Conservation (phyloP, 2,888 invertebrate species). For the Heteromurus nitidus region DNA sequence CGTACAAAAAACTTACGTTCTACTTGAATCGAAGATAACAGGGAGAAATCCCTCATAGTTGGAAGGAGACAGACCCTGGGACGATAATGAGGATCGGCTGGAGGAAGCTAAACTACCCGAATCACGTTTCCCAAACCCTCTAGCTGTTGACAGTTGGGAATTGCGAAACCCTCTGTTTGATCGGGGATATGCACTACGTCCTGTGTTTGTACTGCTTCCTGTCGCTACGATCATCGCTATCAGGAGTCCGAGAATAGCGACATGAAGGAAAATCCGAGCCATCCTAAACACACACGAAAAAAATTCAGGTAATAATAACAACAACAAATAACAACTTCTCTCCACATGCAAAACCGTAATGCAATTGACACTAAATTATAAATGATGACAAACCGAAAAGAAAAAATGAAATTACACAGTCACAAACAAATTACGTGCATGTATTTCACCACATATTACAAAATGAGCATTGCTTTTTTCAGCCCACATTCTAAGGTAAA, state of each 20-base stretch:
- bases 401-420: neutral
- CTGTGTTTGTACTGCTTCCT: slow-evolving; percentile 44
- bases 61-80: slow-evolving; percentile 38
- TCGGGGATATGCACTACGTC: slow-evolving; percentile 75
- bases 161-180: slow-evolving; percentile 82
- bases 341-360: neutral
- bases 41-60: slow-evolving; percentile 49
- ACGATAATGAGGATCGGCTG: slow-evolving; percentile 38
- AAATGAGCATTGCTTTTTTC: too few species aligned
- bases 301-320: neutral
- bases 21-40: slow-evolving; percentile 54
- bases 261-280: slow-evolving; percentile 35
- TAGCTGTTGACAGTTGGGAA: slow-evolving; percentile 80
- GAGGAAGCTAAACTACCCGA: slow-evolving; percentile 38
- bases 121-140: slow-evolving; percentile 82
- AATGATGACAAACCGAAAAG: neutral
- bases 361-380: neutral
- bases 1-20: slow-evolving; percentile 60
- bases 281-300: slow-evolving; percentile 17
- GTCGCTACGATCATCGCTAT: slow-evolving; percentile 38
- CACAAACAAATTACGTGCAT: too few species aligned
- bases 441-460: too few species aligned
- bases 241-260: slow-evolving; percentile 42
- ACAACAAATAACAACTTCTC: neutral
- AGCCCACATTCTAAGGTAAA: too few species aligned